phyloP scores from a whole-genome alignment of 2,113 vertebrate genomes.

The Cebus imitator region DNA sequence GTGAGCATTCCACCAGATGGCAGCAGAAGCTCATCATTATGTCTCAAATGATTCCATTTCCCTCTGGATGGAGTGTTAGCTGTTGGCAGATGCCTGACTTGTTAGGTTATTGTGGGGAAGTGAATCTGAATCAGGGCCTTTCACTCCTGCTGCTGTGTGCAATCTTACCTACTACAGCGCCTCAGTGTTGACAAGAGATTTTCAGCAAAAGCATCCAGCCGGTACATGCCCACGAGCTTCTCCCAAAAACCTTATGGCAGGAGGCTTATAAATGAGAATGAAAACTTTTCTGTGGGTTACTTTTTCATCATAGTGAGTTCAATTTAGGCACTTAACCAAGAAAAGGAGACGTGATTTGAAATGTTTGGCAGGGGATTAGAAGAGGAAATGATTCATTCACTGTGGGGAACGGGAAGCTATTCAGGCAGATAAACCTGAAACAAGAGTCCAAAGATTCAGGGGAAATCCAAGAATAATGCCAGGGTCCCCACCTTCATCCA shows the following conservation, averaged over 20 bases:
- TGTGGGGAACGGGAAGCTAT: not conserved
- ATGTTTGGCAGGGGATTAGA: constrained; percentile 61
- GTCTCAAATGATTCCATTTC: not conserved
- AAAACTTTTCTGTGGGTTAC: constrained; percentile 15
- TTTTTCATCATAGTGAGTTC: constrained; percentile 1
- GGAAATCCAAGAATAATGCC: not conserved
- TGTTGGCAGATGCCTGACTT: not conserved
- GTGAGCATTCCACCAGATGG: constrained; percentile 3
- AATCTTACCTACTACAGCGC: accelerated
- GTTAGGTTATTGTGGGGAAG: not conserved
- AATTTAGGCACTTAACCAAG: not conserved
- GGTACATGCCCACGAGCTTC: not conserved
- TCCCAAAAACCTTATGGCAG: not conserved
- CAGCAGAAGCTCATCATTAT: constrained; percentile 40
- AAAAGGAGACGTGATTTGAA: not conserved
- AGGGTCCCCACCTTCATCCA: not conserved
- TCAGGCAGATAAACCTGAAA: not conserved
- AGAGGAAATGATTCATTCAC: constrained; percentile 76
- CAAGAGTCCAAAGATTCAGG: not conserved
- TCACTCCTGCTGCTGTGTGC: accelerated
- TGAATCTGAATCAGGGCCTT: not conserved
- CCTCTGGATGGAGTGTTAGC: not conserved
- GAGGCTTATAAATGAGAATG: not conserved
- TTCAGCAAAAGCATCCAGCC: not conserved
- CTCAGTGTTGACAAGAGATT: not conserved